Conservation (phyloP, 2,888 invertebrate species). For the Eupeodes luniger region DNA sequence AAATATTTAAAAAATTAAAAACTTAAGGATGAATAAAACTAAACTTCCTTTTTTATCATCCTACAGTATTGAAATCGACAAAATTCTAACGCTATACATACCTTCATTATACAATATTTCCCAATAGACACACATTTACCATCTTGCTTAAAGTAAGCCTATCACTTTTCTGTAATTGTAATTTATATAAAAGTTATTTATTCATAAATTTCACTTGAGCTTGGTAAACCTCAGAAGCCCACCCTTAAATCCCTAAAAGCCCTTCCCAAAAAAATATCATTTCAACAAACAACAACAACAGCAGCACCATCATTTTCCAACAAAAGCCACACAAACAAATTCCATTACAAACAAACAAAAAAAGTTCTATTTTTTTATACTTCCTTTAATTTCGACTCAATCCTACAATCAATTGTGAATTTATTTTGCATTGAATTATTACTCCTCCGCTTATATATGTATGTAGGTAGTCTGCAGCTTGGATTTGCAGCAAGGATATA, state of each 20-base stretch:
- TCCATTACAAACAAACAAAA: constrained; percentile 36
- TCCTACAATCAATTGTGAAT: constrained; percentile 64
- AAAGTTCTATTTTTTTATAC: constrained; percentile 36
- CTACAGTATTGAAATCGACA: not conserved
- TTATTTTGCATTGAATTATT: constrained; percentile 71
- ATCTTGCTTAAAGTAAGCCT: constrained; percentile 10
- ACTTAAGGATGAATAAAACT: no score
- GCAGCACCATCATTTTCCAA: not conserved
- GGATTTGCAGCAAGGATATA: constrained; percentile 24
- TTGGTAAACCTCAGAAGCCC: not conserved
- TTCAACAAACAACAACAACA: constrained; percentile 33
- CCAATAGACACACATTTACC: constrained; percentile 15
- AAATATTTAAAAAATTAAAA: no score
- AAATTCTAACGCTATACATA: not conserved
- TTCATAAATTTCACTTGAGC: constrained; percentile 19
- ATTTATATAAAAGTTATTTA: constrained; percentile 30
- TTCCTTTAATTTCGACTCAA: constrained; percentile 40
- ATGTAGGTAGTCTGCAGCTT: constrained; percentile 24
- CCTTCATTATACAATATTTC: not conserved
- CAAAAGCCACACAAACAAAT: constrained; percentile 32
- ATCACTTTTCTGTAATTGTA: constrained; percentile 29
- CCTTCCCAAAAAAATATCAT: constrained; percentile 9
- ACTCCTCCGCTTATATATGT: constrained; percentile 33
- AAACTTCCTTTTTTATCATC: not conserved
- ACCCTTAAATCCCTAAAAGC: not conserved